Percentiles rank a stretch among this genome's conserved stretches.
These are phyloP conservation scores for Plodia interpunctella DNA, from an alignment of 1,140 invertebrate genomes.

Conservation along the genomic window DNA sequence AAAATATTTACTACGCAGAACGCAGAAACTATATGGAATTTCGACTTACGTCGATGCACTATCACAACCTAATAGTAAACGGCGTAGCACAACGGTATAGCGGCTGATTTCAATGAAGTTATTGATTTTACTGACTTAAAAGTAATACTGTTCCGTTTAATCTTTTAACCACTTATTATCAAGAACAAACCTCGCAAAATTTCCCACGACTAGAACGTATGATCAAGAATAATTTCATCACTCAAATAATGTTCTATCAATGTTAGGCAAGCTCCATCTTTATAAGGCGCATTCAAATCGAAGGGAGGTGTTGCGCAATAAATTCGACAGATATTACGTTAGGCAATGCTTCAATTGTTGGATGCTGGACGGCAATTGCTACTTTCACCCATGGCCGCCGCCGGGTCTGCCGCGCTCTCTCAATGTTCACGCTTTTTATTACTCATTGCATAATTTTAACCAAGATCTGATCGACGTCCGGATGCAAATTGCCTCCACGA, in stretches of 20 bases:
- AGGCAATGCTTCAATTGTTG: constrained; percentile 22
- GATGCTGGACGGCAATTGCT: constrained; percentile 15
- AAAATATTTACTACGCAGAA: not conserved
- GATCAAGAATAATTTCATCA: not conserved
- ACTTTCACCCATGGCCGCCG: constrained; percentile 18
- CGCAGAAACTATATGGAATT: too few relatives aligned
- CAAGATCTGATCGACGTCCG: not conserved
- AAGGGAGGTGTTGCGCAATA: constrained; percentile 21
- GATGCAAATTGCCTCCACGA: too few relatives aligned
- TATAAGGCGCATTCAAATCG: constrained; percentile 13
- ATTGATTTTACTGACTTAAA: too few relatives aligned
- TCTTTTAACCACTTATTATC: too few relatives aligned
- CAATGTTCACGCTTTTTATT: constrained; percentile 5
- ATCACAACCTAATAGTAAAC: too few relatives aligned
- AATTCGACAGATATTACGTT: constrained; percentile 16
- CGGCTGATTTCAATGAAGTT: too few relatives aligned
- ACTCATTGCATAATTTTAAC: not conserved
- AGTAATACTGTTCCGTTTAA: too few relatives aligned
- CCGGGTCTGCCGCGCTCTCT: constrained; percentile 10
- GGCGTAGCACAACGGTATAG: too few relatives aligned
- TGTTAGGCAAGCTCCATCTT: constrained; percentile 1
- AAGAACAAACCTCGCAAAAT: too few relatives aligned
- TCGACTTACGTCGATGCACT: too few relatives aligned
- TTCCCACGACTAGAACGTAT: too few relatives aligned
- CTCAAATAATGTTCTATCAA: not conserved